phyloP scores from a whole-genome alignment of 2,888 invertebrate genomes.

The Alentia gelatinosa region DNA sequence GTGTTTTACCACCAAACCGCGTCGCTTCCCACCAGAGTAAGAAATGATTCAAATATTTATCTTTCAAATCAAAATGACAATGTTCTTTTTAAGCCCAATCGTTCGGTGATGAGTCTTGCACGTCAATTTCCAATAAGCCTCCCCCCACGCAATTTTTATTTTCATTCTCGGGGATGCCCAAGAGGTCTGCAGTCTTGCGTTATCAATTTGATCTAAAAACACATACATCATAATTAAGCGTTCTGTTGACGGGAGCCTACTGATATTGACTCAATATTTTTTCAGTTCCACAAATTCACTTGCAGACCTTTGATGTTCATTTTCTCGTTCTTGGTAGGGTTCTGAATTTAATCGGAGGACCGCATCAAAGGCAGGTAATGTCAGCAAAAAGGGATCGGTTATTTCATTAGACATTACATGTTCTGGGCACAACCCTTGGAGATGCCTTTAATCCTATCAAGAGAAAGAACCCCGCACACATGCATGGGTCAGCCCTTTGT shows the following conservation, averaged over 20 bases:
- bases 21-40: background rate
- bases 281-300: background rate
- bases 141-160: background rate
- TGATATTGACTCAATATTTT: conserved; percentile 12
- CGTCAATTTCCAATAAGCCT: background rate
- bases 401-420: conserved; percentile 22
- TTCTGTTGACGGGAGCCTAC: background rate
- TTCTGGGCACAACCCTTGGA: background rate
- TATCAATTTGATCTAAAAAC: conserved; percentile 16
- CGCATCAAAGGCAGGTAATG: conserved; percentile 33
- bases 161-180: background rate
- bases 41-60: conserved; percentile 1
- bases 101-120: background rate
- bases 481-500: background rate
- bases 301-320: background rate
- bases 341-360: background rate
- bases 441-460: conserved; percentile 7
- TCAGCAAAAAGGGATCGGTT: background rate
- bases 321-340: background rate
- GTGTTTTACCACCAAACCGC: background rate
- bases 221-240: background rate
- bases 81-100: background rate
- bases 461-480: background rate
- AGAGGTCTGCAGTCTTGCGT: background rate
- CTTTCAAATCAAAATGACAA: background rate